Percentiles rank a stretch among this genome's conserved stretches.
Evolutionary conservation across 2,888 invertebrate genomes (phyloP).

Genomic region (Sinohyriopsis cumingii): DNA sequence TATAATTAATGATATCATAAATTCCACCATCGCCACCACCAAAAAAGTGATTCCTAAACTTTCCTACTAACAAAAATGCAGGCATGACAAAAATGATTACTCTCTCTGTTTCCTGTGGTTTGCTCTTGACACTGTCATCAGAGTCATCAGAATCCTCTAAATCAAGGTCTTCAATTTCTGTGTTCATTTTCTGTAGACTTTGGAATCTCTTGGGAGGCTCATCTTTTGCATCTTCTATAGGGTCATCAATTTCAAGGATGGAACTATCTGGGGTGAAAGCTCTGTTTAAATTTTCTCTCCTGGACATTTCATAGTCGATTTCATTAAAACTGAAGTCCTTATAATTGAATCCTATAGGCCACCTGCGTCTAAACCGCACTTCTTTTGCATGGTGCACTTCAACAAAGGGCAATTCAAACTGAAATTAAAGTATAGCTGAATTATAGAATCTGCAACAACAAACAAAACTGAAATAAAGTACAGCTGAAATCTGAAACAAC

Average conservation of each 20-base stretch:
- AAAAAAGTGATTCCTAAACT: not conserved
- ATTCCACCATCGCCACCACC: slow-evolving; percentile 26
- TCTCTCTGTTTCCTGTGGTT: too few relatives aligned
- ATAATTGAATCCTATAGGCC: slow-evolving; percentile 63
- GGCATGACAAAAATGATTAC: too few relatives aligned
- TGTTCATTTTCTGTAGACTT: too few relatives aligned
- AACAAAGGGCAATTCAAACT: slow-evolving; percentile 69
- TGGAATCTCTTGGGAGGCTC: not conserved
- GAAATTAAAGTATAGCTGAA: slow-evolving; percentile 25
- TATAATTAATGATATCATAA: slow-evolving; percentile 18
- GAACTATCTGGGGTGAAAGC: slow-evolving; percentile 31
- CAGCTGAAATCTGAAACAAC: not conserved
- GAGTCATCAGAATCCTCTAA: slow-evolving; percentile 21
- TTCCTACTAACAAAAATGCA: too few relatives aligned
- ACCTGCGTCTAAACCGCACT: slow-evolving; percentile 59
- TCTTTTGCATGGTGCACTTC: slow-evolving; percentile 59
- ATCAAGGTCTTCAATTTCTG: slow-evolving; percentile 8
- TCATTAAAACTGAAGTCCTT: slow-evolving; percentile 61
- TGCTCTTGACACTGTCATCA: not conserved
- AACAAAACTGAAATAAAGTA: not conserved
- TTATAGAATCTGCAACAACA: too few relatives aligned
- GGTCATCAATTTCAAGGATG: slow-evolving; percentile 45
- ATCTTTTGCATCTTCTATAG: slow-evolving; percentile 30
- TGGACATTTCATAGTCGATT: slow-evolving; percentile 61
- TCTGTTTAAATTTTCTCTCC: slow-evolving; percentile 27